Evolutionary conservation across 2,888 invertebrate species (phyloP).

Genomic region (Noctua janthe): DNA sequence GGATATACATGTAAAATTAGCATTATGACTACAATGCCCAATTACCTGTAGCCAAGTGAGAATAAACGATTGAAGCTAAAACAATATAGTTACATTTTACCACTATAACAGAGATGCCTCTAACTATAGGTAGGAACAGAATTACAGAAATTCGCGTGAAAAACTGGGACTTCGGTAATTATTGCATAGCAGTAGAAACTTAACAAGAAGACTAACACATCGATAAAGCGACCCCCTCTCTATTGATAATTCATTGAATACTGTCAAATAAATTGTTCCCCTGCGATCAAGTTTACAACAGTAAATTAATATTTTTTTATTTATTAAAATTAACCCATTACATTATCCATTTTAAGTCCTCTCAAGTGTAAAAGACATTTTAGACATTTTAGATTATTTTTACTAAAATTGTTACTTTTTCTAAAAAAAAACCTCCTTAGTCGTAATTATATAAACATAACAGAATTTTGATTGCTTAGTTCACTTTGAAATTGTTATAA

Average conservation of each 20-base stretch:
- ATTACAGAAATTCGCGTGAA: slow-evolving; percentile 41
- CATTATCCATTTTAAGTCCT: slow-evolving; percentile 46
- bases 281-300: slow-evolving; percentile 59
- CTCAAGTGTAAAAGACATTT: slow-evolving; percentile 52
- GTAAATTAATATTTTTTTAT: slow-evolving; percentile 50
- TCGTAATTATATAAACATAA: slow-evolving; percentile 47
- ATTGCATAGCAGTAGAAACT: slow-evolving; percentile 54
- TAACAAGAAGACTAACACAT: slow-evolving; percentile 54
- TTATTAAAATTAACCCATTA: slow-evolving; percentile 64
- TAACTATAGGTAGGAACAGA: slow-evolving; percentile 54
- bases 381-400: slow-evolving; percentile 53
- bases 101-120: slow-evolving; percentile 43
- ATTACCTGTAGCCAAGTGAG: slow-evolving; percentile 32
- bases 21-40: slow-evolving; percentile 43
- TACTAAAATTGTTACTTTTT: slow-evolving; percentile 48
- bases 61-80: slow-evolving; percentile 22
- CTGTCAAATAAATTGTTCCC: slow-evolving; percentile 72
- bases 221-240: slow-evolving; percentile 42
- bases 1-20: slow-evolving; percentile 41
- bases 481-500: slow-evolving; percentile 48
- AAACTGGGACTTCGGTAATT: slow-evolving; percentile 25
- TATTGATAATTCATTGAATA: slow-evolving; percentile 68
- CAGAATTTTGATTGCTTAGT: slow-evolving; percentile 53
- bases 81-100: slow-evolving; percentile 8
- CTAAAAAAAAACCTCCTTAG: slow-evolving; percentile 49